Evolutionary conservation across 2,888 invertebrate species (phyloP).

Genomic region (Podabrus alpinus): DNA sequence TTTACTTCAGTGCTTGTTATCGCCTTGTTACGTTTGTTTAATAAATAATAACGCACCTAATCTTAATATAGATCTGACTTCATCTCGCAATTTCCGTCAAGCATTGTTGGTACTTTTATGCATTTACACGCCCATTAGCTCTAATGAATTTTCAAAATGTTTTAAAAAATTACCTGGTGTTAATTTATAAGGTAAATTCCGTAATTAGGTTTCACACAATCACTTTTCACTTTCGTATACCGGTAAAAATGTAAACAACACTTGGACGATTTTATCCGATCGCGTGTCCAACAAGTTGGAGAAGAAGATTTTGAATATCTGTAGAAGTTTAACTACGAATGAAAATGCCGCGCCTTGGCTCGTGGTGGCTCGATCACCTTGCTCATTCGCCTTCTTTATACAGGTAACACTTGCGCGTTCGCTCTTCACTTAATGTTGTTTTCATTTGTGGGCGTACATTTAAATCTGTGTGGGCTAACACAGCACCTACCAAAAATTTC

Average conservation of each 20-base stretch:
- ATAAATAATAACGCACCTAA: slow-evolving; percentile 6
- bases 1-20: neutral
- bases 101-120: neutral
- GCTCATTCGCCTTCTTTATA: slow-evolving; percentile 22
- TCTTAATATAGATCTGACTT: slow-evolving; percentile 21
- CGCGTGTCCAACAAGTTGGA: slow-evolving; percentile 24
- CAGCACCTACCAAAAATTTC: neutral
- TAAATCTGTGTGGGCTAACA: slow-evolving; percentile 21
- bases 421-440: slow-evolving; percentile 10
- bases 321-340: slow-evolving; percentile 8
- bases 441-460: slow-evolving; percentile 18
- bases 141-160: neutral
- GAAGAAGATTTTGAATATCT: slow-evolving; percentile 21
- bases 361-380: slow-evolving; percentile 30
- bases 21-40: neutral
- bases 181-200: slow-evolving; percentile 4
- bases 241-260: neutral
- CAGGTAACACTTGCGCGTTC: slow-evolving; percentile 22
- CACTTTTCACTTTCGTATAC: slow-evolving; percentile 4
- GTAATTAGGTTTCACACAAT: neutral
- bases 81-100: slow-evolving; percentile 3
- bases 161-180: neutral
- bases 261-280: slow-evolving; percentile 3
- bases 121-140: neutral
- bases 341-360: slow-evolving; percentile 26